Evolutionary conservation across 2,888 invertebrate species (phyloP), one percentile per base, ranked within the genome.

Genomic region (Chironomus tentans): DNA sequence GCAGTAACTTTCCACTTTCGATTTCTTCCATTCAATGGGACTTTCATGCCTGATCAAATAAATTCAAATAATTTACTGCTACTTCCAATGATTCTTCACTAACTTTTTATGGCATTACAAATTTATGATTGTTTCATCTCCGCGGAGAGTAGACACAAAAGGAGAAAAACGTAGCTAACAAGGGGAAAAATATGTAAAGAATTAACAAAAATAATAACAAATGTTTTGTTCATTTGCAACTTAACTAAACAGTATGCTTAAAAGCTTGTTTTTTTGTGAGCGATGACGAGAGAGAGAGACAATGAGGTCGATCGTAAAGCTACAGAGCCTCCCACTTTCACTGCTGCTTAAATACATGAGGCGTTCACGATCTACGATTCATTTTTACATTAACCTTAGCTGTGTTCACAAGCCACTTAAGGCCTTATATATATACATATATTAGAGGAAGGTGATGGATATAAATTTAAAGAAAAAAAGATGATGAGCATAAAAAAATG

Each of bases 311-410:
- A 21, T 22, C 74, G 21, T 56, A 65, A 46, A 62, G 38, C 38
- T 38, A 38, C 10, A 38, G 38, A 38, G 74, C 65, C 73, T 74
- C 74, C 74, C 74, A 74, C 74, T 74, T 74, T 74, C 74, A 62
- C 74, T 22, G 38, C 15, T 38, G 74, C 74, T 68, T 74, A 74
- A 74, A 74, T 74, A 74, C 74, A 24, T 74, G 7, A 47, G 21
- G 47, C 74, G 38, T 74, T 74, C 74, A 68, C 28, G 74, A 74
- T 46, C 65, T 68, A 22, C 74, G 74, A 21, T 48, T 74, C 68
- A 74, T 74, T 74, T 74, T 74, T 48, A 74, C 48, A 28, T 47
- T 74, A 47, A 68, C 74, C 62, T 65, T 48, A 68, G 65, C 22
- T 22, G 68, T 22, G 74, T 46, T n/a, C 62, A 68, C 74, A 74